Evolutionary conservation across 2,888 invertebrate genomes (phyloP), one percentile per base, ranked within the genome.

Genomic region (Euproctis similis): DNA sequence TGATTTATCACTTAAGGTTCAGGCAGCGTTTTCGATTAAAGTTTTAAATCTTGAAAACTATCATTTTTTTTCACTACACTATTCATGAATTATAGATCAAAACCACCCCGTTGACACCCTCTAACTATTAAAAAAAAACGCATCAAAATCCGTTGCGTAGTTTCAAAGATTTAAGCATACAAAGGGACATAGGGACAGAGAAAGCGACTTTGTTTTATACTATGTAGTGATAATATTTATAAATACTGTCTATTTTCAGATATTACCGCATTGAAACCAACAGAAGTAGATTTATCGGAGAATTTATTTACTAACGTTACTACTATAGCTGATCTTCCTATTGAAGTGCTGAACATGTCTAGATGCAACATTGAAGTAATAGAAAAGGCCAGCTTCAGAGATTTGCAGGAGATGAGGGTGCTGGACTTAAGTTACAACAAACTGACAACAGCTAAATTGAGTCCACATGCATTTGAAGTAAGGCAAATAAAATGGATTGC

Each of bases 361-460:
- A 61, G 85, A 28, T 92, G 91, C 62, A 72, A 73, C 22, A 91
- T 94, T n/a, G 76, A 70, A 3, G 60, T 56, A 5, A 90, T 94
- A 25, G 87, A 86, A 4, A 66, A 82, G 8, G 82, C 74, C 0
- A 88, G 89, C 9, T 94, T 94, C 59, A 76, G 73, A 34, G 84
- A 89, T 35, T 64, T 94, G 5, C 86, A 86, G 24, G 76, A 87
- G 24, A 78, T 94, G 61, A 74, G 74, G 0, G 86, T 85, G 2
- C 55, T 95, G 24, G 90, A 93, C 62, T 67, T 95, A 38, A 91
- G 92, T 32, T 64, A 89, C 36, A 94, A 94, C 46, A 77, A 87
- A 23, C 68, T 94, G 11, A 88, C 86, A 0, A 68, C 86, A 0
- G 88, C 87, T 1, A 71, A 68, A 0, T 61, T 94, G 2, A 71